Base-by-base conservation (phyloP, 2,113 vertebrate species). In the Fulica atra region DNA sequence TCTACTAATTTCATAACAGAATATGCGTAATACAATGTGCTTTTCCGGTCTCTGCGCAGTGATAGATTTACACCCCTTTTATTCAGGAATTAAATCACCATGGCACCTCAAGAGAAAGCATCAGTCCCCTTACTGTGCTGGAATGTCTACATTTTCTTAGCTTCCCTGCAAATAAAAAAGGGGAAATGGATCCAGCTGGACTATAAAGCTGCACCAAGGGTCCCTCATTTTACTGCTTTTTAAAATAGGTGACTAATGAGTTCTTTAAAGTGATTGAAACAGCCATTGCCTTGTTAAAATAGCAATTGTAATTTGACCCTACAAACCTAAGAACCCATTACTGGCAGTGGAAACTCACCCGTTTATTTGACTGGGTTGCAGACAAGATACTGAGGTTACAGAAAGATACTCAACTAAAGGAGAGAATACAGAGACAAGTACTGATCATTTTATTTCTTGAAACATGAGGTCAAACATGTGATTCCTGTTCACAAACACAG, bases 21-120 rank as follows among this genome's bases (percentile, higher is more conserved):
- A 81, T 50, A 29, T 57, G 31, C 18, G 73, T 65, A 40, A 89
- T 95, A 73, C 92, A 93, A 77, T 60, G 20, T 61, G n/a, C 5
- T 40, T 92, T 92, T 93, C 42, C 95, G 50, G 91, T 89, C 88
- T 96, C 89, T 88, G 76, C 35, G 26, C 54, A 60, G 89, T 53
- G 71, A 44, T 64, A 64, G 63, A 72, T 87, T 92, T 93, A 56
- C 68, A 76, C 36, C 48, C 13, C 25, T 65, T 64, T 38, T 44
- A n/a, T 79, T 93, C 81, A 35, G 78, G 84, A 87, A 60, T 83
- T 23, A 94, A 95, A 83, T 78, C 16, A 79, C 61, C 77, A 61
- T 53, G 17, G 53, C 59, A 56, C 36, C 38, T 70, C 44, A 78
- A 77, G 21, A 91, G 4, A 74, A 8, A 24, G 9, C 42, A 89